phyloP scores from a whole-genome alignment of 2,113 vertebrate genomes.

The Atlantisia rogersi region DNA sequence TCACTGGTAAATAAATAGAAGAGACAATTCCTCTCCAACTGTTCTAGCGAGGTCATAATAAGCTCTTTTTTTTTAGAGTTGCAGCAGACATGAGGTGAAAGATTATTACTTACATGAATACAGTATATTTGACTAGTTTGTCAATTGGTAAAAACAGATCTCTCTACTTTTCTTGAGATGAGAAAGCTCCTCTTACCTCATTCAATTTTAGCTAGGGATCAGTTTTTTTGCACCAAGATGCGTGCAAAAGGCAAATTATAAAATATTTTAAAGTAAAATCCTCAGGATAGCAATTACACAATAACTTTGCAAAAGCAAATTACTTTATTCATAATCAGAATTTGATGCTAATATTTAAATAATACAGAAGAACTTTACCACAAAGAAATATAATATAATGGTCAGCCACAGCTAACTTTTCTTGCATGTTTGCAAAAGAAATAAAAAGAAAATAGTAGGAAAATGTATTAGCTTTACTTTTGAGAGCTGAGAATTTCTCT shows the following conservation, averaged over 20 bases:
- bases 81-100: not conserved
- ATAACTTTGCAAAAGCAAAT: not conserved
- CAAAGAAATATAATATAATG: not conserved
- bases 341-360: not conserved
- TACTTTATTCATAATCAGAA: not conserved
- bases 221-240: not conserved
- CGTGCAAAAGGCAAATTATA: not conserved
- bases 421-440: not conserved
- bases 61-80: not conserved
- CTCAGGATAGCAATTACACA: not conserved
- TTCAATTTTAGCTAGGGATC: not conserved
- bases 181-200: not conserved
- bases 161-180: not conserved
- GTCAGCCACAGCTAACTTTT: not conserved
- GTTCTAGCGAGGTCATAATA: not conserved
- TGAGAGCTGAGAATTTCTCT: not conserved
- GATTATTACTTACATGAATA: not conserved
- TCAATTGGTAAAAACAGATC: not conserved
- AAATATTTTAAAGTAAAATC: not conserved
- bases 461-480: constrained; percentile 2
- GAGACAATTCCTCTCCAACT: not conserved
- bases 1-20: constrained; percentile 17
- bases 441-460: not conserved
- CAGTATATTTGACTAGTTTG: not conserved
- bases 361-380: not conserved